These are phyloP conservation scores for Protonemura montana DNA, from an alignment of 2,888 invertebrate genomes.

Conservation along the genomic window DNA sequence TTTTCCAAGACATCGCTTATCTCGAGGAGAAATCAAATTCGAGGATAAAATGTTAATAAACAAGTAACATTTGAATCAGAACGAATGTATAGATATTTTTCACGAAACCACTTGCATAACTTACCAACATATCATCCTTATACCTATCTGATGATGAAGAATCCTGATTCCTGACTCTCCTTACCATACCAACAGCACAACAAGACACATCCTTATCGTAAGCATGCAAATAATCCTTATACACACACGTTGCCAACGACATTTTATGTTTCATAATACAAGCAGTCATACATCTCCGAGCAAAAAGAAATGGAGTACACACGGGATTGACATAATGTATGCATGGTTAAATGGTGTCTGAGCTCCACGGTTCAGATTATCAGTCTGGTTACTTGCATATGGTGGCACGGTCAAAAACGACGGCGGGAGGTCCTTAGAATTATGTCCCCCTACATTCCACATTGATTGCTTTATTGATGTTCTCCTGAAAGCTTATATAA, in stretches of 20 bases:
- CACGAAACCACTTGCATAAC: not conserved
- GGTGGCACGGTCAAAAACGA: not conserved
- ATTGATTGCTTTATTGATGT: slow-evolving; percentile 7
- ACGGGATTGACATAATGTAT: slow-evolving; percentile 7
- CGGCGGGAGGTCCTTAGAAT: not conserved
- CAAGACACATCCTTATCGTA: not conserved
- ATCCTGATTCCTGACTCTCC: not conserved
- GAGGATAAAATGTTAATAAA: slow-evolving; percentile 5
- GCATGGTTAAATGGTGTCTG: slow-evolving; percentile 2
- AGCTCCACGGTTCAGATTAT: not conserved
- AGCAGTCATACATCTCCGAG: not conserved
- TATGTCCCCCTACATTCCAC: slow-evolving; percentile 1
- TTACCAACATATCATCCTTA: not conserved
- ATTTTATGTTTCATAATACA: not conserved
- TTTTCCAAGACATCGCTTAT: not conserved
- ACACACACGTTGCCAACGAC: not conserved
- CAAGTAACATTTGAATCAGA: slow-evolving; percentile 12
- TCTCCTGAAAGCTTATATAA: not conserved
- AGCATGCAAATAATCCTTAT: not conserved
- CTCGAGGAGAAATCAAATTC: not conserved
- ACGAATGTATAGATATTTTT: slow-evolving; percentile 12
- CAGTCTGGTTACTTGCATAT: not conserved
- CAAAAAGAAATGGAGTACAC: not conserved
- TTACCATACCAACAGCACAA: not conserved
- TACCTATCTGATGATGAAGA: slow-evolving; percentile 12